Conservation (phyloP, 2,888 invertebrate genomes). For the Nemurella pictetii region DNA sequence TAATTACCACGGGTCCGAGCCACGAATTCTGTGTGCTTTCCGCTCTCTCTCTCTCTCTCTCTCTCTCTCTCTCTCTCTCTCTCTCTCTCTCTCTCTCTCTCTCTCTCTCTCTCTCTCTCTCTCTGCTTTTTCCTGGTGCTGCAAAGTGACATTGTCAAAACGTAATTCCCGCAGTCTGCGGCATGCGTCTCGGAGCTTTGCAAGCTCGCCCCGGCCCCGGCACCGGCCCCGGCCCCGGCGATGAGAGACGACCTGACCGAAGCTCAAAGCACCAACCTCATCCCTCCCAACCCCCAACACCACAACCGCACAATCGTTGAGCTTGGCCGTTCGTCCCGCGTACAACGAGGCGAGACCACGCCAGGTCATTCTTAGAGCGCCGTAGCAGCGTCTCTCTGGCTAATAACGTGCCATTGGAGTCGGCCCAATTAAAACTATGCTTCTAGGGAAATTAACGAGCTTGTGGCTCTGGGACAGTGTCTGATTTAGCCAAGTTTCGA, state of each 20-base stretch:
- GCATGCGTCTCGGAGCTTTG: background rate
- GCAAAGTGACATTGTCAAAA: background rate
- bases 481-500: background rate
- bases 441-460: background rate
- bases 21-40: no score
- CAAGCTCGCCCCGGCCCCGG: no score
- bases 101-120: no score
- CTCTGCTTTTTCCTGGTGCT: no score
- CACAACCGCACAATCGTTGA: background rate
- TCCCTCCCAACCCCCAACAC: background rate
- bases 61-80: no score
- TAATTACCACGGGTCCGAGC: no score
- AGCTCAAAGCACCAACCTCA: background rate
- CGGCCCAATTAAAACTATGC: background rate
- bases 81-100: no score
- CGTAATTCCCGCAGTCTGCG: background rate
- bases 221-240: no score
- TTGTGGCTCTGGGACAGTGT: background rate
- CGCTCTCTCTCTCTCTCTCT: no score
- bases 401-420: no score
- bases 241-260: background rate
- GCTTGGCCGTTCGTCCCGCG: background rate
- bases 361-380: no score
- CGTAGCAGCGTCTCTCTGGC: no score
- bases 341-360: background rate